phyloP scores from a whole-genome alignment of 2,113 vertebrate genomes.

The Cyprinodon brontotheroides region DNA sequence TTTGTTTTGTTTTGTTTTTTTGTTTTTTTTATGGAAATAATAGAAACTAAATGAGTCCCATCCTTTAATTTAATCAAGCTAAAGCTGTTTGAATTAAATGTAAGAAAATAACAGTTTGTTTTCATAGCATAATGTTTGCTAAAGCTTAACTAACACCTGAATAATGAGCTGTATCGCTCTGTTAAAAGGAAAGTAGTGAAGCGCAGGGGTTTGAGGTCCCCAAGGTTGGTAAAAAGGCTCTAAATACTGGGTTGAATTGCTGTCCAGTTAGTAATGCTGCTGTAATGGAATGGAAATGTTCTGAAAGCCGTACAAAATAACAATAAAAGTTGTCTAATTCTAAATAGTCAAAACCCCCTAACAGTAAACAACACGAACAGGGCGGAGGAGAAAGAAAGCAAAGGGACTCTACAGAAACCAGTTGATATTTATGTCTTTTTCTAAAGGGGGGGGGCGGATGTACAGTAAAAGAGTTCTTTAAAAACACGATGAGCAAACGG shows the following conservation, averaged over 20 bases:
- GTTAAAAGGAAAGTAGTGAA: constrained; percentile 17
- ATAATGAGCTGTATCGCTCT: constrained; percentile 24
- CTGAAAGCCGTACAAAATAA: background rate
- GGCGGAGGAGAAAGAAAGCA: background rate
- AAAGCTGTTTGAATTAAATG: background rate
- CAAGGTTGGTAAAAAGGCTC: constrained; percentile 13
- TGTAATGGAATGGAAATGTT: background rate
- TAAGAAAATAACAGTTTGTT: background rate
- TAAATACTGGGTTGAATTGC: constrained; percentile 12
- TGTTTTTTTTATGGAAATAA: too few relatives aligned
- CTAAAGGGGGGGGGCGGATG: too few relatives aligned
- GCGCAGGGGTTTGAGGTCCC: constrained; percentile 8
- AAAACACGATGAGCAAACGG: background rate
- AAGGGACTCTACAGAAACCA: background rate
- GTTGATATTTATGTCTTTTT: background rate
- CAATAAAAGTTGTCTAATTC: too few relatives aligned
- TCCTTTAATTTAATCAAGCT: background rate
- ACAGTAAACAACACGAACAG: background rate
- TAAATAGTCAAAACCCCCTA: background rate
- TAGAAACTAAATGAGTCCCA: too few relatives aligned
- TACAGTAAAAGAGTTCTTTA: background rate
- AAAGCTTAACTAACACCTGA: background rate
- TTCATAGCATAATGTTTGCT: too few relatives aligned
- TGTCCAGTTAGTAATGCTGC: constrained; percentile 3
- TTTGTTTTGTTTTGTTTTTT: too few relatives aligned